phyloP scores from a whole-genome alignment of 2,888 invertebrate species.

The Arge pagana region DNA sequence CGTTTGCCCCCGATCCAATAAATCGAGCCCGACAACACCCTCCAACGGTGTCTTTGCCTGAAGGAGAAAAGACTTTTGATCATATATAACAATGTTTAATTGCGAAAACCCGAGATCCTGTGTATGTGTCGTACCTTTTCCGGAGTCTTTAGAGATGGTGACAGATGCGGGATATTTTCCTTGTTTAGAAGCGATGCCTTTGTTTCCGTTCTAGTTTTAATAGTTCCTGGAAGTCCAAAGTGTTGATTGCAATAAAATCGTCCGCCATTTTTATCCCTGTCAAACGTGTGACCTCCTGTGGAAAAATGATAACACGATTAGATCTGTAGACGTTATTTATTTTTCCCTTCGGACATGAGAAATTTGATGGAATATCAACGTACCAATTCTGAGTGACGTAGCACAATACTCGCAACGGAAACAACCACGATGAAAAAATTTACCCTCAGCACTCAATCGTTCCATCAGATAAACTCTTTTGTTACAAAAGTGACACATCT shows the following conservation, averaged over 20 bases:
- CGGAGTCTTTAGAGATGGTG: constrained; percentile 55
- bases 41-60: constrained; percentile 50
- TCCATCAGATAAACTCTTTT: constrained; percentile 94
- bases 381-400: constrained; percentile 78
- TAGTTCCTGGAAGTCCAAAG: constrained; percentile 67
- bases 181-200: constrained; percentile 50
- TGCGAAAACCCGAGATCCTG: neutral
- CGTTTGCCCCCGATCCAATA: constrained; percentile 66
- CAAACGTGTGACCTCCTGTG: constrained; percentile 56
- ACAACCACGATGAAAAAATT: constrained; percentile 90
- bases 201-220: constrained; percentile 52
- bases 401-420: constrained; percentile 94
- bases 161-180: constrained; percentile 53
- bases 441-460: constrained; percentile 84
- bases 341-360: no score
- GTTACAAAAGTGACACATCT: constrained; percentile 85
- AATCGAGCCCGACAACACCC: constrained; percentile 61
- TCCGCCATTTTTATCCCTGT: constrained; percentile 52
- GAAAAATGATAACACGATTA: neutral
- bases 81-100: neutral
- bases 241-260: constrained; percentile 79
- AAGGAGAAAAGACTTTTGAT: constrained; percentile 23
- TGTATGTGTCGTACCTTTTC: constrained; percentile 57
- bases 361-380: constrained; percentile 27
- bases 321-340: neutral